Evolutionary conservation across 2,113 vertebrate genomes (phyloP).

Genomic region (Rattus norvegicus): GRCr8 NC_086022.1:148372001-148372500

Average conservation of each 20-base stretch:
- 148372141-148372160: background rate
- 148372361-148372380: background rate
- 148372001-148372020: background rate
- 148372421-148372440: background rate
- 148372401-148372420: background rate
- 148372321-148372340: background rate
- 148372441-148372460: background rate
- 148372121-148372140: background rate
- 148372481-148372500: background rate
- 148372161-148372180: background rate
- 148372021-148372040: background rate
- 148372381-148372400: background rate
- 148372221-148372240: background rate
- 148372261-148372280: background rate
- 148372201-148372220: background rate
- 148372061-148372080: background rate
- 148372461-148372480: background rate
- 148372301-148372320: background rate
- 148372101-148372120: background rate
- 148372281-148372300: background rate
- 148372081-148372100: background rate
- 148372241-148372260: background rate
- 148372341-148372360: background rate
- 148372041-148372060: background rate
- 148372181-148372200: background rate